Conservation (phyloP, 2,888 invertebrate genomes). For the Belgica antarctica region DNA sequence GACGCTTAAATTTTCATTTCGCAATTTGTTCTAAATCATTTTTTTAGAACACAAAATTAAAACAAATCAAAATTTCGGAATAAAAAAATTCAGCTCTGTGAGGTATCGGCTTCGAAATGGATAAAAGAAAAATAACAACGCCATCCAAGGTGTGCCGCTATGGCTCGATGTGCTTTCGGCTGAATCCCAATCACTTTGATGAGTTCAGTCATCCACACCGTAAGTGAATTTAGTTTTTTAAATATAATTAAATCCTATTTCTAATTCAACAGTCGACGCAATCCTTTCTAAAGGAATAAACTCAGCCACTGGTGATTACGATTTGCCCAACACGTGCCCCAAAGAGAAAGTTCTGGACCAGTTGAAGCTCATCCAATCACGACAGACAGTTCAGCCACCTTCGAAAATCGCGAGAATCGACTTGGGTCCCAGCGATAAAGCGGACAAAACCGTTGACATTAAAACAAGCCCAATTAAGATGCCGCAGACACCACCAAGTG, state of each 20-base stretch:
- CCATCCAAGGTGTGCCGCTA: conserved; percentile 62
- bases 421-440: neutral
- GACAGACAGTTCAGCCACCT: conserved; percentile 49
- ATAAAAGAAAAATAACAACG: neutral
- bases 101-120: too few species aligned
- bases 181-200: conserved; percentile 79
- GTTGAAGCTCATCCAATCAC: conserved; percentile 60
- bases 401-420: conserved; percentile 51
- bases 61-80: too few species aligned
- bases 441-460: neutral
- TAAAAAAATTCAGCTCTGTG: too few species aligned
- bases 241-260: conserved; percentile 47
- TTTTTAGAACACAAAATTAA: too few species aligned
- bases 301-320: conserved; percentile 53
- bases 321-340: conserved; percentile 60
- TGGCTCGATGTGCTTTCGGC: conserved; percentile 74
- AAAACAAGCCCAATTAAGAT: neutral
- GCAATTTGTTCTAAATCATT: too few species aligned
- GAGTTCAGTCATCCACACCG: conserved; percentile 79
- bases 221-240: conserved; percentile 55
- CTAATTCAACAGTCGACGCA: conserved; percentile 67
- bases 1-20: too few species aligned
- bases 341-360: conserved; percentile 63
- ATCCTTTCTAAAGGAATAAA: conserved; percentile 59
- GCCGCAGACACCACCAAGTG: neutral